Conservation (phyloP, 2,797 vertebrate genomes). For the Enteromius paludinosus region DNA sequence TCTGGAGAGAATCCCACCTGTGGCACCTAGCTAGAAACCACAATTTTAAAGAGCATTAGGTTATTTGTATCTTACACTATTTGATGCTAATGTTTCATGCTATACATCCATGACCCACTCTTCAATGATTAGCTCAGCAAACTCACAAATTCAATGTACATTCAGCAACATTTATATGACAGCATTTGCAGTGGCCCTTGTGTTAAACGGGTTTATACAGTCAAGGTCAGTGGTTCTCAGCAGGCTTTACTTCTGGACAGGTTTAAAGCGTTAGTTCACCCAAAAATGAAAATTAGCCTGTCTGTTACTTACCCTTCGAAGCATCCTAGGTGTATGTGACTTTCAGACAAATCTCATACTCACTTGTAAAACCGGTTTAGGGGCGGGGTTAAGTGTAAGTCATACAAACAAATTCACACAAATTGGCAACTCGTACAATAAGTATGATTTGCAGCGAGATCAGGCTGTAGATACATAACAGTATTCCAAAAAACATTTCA, state of each 20-base stretch:
- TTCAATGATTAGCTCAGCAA: not conserved
- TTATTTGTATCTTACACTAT: conserved; percentile 53
- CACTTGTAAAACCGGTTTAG: too few species aligned
- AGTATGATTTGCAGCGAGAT: too few species aligned
- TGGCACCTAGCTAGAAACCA: conserved; percentile 86
- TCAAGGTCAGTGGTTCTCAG: conserved; percentile 29
- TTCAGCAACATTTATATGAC: not conserved
- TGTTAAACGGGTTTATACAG: not conserved
- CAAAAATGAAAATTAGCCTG: too few species aligned
- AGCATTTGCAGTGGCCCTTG: not conserved
- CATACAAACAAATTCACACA: too few species aligned
- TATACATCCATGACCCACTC: conserved; percentile 31
- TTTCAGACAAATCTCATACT: too few species aligned
- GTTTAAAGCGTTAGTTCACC: not conserved
- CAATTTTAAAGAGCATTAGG: conserved; percentile 80
- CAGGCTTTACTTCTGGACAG: not conserved
- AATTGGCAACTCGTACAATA: too few species aligned
- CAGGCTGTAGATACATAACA: not conserved
- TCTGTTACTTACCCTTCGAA: too few species aligned
- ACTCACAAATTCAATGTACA: not conserved
- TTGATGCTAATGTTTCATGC: conserved; percentile 10
- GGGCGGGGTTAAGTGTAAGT: too few species aligned
- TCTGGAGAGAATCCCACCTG: conserved; percentile 85
- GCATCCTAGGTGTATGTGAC: too few species aligned
- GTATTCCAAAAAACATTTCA: not conserved